Conservation (phyloP, 2,797 vertebrate species). For the Benthosema pterotum region DNA sequence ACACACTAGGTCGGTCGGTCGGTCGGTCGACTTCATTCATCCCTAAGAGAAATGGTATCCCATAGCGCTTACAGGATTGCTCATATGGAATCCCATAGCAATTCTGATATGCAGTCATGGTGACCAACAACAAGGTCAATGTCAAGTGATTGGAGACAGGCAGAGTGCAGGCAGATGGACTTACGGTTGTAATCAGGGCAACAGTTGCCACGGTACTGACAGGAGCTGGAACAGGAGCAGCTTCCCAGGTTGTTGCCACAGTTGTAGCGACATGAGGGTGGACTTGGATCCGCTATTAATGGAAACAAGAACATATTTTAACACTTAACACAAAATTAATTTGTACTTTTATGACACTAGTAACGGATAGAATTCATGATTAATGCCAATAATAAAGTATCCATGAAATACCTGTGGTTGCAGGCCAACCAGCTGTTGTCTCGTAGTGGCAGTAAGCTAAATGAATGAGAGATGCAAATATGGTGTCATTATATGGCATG, state of each 20-base stretch:
- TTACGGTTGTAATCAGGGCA: slow-evolving; percentile 22
- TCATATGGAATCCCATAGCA: no score
- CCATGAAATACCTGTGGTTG: slow-evolving; percentile 39
- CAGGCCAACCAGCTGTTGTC: not conserved
- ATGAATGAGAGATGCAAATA: not conserved
- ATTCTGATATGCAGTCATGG: no score
- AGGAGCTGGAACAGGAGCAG: not conserved
- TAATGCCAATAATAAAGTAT: not conserved
- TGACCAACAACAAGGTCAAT: not conserved
- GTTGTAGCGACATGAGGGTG: not conserved
- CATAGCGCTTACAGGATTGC: no score
- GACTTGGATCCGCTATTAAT: no score
- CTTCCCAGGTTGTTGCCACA: not conserved
- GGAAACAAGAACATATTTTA: not conserved
- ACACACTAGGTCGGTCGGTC: no score
- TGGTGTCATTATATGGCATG: not conserved
- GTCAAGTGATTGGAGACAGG: slow-evolving; percentile 3
- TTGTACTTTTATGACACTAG: not conserved
- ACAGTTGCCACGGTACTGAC: slow-evolving; percentile 13
- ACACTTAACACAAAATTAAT: not conserved
- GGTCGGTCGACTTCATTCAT: no score
- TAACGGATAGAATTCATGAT: no score
- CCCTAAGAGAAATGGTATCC: no score
- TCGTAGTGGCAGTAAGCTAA: slow-evolving; percentile 50
- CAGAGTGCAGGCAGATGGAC: not conserved